These are phyloP conservation scores for Zaprionus vittiger DNA, from an alignment of 1,140 invertebrate genomes.

Conservation along the genomic window DNA sequence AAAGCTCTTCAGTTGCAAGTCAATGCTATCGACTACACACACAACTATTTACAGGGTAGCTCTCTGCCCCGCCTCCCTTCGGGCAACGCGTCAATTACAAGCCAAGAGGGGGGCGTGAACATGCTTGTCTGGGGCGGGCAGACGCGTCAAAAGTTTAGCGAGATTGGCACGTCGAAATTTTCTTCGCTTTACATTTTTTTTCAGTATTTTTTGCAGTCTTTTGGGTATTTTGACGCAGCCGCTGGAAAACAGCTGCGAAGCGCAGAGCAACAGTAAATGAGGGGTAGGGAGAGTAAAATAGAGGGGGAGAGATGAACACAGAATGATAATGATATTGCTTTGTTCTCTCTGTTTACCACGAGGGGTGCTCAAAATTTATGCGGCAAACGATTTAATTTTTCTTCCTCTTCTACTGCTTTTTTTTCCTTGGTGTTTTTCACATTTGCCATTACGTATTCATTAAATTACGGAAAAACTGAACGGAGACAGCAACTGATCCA, in stretches of 20 bases:
- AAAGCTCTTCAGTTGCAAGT: neutral
- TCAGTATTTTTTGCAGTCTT: neutral
- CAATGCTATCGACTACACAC: neutral
- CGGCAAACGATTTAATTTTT: constrained; percentile 51
- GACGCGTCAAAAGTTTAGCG: constrained; percentile 31
- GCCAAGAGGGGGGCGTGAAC: constrained; percentile 22
- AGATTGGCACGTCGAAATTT: constrained; percentile 43
- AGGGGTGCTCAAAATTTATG: constrained; percentile 55
- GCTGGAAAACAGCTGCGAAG: constrained; percentile 58
- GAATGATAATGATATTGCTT: constrained; percentile 59
- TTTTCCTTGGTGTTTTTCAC: constrained; percentile 6
- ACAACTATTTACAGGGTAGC: constrained; percentile 12
- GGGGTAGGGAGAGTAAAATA: neutral
- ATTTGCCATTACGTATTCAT: constrained; percentile 73
- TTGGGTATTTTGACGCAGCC: constrained; percentile 38
- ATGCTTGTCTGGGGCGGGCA: neutral
- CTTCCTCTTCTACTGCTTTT: neutral
- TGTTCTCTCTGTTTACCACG: constrained; percentile 26
- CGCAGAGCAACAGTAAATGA: constrained; percentile 35
- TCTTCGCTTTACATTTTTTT: neutral
- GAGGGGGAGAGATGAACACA: constrained; percentile 37
- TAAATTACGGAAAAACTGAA: constrained; percentile 54
- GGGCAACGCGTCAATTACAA: constrained; percentile 61
- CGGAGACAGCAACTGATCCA: constrained; percentile 10
- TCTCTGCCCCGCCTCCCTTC: constrained; percentile 1